phyloP scores from a whole-genome alignment of 2,113 vertebrate genomes.

The Hippocampus zosterae region DNA sequence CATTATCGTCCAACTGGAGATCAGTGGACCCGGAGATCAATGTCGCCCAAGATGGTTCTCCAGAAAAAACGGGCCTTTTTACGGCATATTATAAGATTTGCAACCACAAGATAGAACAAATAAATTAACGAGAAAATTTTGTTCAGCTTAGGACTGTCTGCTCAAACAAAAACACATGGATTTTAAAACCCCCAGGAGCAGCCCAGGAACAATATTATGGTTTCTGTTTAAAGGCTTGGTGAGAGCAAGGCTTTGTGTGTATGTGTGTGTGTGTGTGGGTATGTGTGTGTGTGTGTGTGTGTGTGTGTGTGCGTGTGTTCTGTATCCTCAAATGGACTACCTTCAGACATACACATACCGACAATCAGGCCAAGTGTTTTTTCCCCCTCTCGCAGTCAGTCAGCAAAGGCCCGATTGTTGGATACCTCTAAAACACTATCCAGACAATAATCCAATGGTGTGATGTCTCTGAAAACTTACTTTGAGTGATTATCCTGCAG shows the following conservation, averaged over 20 bases:
- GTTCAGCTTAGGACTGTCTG: conserved; percentile 10
- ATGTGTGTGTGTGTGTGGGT: not conserved
- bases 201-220: conserved; percentile 42
- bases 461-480: too few species aligned
- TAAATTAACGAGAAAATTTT: conserved; percentile 23
- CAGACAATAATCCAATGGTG: too few species aligned
- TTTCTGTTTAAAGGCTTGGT: conserved; percentile 7
- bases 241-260: conserved; percentile 1
- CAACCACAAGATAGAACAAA: conserved; percentile 32
- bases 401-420: not conserved
- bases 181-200: conserved; percentile 8
- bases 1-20: conserved; percentile 27
- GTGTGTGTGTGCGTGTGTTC: not conserved
- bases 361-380: not conserved
- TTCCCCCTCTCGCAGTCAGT: not conserved
- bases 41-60: conserved; percentile 22
- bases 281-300: not conserved
- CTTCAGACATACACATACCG: not conserved
- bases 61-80: conserved; percentile 15
- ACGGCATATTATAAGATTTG: conserved; percentile 18
- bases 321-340: not conserved
- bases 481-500: not conserved
- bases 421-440: not conserved
- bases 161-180: conserved; percentile 32
- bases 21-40: conserved; percentile 38